Evolutionary conservation across 2,888 invertebrate genomes (phyloP).

Genomic region (Peribatodes rhomboidaria): DNA sequence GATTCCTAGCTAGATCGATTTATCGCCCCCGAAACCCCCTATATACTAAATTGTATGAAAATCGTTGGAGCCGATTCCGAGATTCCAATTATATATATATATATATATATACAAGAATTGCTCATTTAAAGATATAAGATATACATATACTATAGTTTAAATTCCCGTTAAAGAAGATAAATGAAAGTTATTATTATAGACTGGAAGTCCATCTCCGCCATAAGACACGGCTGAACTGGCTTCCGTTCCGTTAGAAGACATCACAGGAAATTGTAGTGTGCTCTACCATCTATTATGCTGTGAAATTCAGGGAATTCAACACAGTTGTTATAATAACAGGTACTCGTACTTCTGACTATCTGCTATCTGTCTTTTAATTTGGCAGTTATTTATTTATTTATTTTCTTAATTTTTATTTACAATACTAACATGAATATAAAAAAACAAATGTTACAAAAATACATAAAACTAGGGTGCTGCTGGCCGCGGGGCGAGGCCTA

Average conservation of each 20-base stretch:
- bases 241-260: slow-evolving; percentile 31
- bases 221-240: slow-evolving; percentile 23
- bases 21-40: too few species aligned
- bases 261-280: slow-evolving; percentile 35
- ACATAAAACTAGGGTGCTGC: too few species aligned
- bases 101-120: too few species aligned
- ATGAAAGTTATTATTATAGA: neutral
- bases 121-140: neutral
- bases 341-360: neutral
- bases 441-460: too few species aligned
- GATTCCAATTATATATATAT: too few species aligned
- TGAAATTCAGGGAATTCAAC: slow-evolving; percentile 23
- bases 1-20: too few species aligned
- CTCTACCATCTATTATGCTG: slow-evolving; percentile 8
- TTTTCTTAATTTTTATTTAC: too few species aligned
- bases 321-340: neutral
- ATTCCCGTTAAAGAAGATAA: neutral
- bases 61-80: too few species aligned
- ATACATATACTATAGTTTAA: neutral
- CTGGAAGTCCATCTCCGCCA: slow-evolving; percentile 25
- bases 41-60: too few species aligned
- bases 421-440: too few species aligned
- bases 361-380: neutral
- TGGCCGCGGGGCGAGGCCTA: too few species aligned
- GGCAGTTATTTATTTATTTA: too few species aligned